Evolutionary conservation across 2,113 vertebrate species (phyloP), one percentile per base, ranked within the genome.

Genomic region (Gymnarchus niloticus): DNA sequence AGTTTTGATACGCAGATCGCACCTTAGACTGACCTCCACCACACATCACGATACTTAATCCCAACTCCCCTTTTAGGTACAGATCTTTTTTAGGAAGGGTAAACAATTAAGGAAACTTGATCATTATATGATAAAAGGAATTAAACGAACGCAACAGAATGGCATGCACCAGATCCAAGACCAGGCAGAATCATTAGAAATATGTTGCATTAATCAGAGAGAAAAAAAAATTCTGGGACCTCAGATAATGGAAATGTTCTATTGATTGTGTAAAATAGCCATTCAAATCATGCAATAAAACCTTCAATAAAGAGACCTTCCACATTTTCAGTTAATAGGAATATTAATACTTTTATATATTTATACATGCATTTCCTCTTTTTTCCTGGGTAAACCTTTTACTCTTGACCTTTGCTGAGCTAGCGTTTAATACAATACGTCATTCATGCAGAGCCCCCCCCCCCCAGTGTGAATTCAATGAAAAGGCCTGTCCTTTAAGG

Each of bases 341-440:
- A n/a, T n/a, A n/a, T n/a, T n/a, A n/a, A 25, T 54, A 19, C 81
- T 80, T 87, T 86, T 85, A 86, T 84, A 65, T 85, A 88, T 89
- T 87, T 87, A 83, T 86, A 17, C 33, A 73, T 5, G 37, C 41
- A 41, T 73, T 73, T 73, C n/a, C n/a, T 73, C 33, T 19, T 41
- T 17, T 41, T 28, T 37, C 33, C 19, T 73, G 65, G 65, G 65
- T n/a, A 33, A 19, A 73, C 33, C 65, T 73, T 73, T 73, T 41
- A 73, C 65, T 33, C 14, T 6, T 2, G 65, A 73, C 56, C 49
- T 81, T 73, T 78, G 33, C 83, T 82, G 54, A 83, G 76, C 85
- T 87, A 81, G 84, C 81, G 86, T 85, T 88, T n/a, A 48, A 56
- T 85, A 85, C 52, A 77, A 85, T 87, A 86, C 57, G 83, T 52